A percentile compares a stretch with the other conserved stretches of the same genome.
Evolutionary conservation across 92 coral and sea anemone species (phyloP).

Genomic region (Diadumene lineata): DNA sequence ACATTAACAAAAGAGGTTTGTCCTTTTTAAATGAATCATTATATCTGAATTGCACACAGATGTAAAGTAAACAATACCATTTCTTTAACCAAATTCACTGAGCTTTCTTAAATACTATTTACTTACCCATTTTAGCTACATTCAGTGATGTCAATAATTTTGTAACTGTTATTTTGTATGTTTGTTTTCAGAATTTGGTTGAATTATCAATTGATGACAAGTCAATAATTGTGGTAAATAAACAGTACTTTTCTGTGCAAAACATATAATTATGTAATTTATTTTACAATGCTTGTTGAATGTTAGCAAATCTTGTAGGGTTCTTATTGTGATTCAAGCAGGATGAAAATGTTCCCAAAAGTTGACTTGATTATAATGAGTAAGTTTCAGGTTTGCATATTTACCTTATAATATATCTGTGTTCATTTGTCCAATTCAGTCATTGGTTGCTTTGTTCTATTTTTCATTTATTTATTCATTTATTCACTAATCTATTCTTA

Average conservation of each 20-base stretch:
- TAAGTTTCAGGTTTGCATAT: too few relatives aligned
- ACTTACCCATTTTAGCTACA: background rate
- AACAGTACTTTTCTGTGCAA: too few relatives aligned
- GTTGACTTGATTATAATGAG: conserved; percentile 55
- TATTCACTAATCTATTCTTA: too few relatives aligned
- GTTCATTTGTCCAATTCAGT: background rate
- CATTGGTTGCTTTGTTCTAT: too few relatives aligned
- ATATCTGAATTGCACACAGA: too few relatives aligned
- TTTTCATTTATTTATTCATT: too few relatives aligned
- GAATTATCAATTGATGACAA: background rate
- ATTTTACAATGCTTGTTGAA: too few relatives aligned
- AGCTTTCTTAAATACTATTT: too few relatives aligned
- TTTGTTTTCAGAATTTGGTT: background rate
- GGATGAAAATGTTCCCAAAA: conserved; percentile 26
- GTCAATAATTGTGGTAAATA: conserved; percentile 6
- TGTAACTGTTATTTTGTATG: background rate
- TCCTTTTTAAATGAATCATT: background rate
- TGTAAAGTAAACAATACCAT: too few relatives aligned
- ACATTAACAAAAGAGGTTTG: conserved; percentile 14
- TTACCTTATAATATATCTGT: too few relatives aligned
- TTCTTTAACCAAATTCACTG: too few relatives aligned
- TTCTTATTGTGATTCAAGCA: conserved; percentile 24
- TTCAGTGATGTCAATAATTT: background rate
- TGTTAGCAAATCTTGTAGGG: conserved; percentile 15
- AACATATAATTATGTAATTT: too few relatives aligned